Evolutionary conservation across 2,113 vertebrate species (phyloP), one percentile per base, ranked within the genome.

Genomic region (Geothlypis trichas): DNA sequence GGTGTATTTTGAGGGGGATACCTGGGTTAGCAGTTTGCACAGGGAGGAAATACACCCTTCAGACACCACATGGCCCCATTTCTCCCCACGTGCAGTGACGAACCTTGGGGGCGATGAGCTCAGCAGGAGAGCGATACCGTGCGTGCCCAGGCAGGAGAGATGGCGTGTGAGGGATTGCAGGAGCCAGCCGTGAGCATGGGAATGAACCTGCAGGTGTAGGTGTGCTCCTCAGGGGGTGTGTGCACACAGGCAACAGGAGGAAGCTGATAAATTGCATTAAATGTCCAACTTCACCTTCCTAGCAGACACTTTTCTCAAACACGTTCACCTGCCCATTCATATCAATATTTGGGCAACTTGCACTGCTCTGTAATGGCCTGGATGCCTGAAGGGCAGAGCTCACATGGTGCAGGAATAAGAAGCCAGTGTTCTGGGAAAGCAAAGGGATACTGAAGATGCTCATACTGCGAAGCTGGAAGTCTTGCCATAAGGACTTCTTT

Each of bases 321-420:
- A 26, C 33, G 2, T 0, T 2, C 37, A 28, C 52, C 31, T 54
- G 91, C 10, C n/a, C 22, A 1, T 12, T 49, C 31, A 16, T 27
- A 31, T 4, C 80, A 52, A 7, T 1, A 4, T 18, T 6, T 0
- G 0, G 27, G 51, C 19, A 62, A 6, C 24, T 9, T 0, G 0
- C 0, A 0, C 26, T 42, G 69, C 73, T 73, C 10, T 19, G 8
- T 5, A 31, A 41, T 4, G 44, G 57, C 59, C 49, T 10, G 49
- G 41, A 10, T 39, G 22, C 30, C 44, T 27, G 26, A 41, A n/a
- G 54, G 27, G 18, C 4, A 17, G 24, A 27, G 20, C 18, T 63
- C 33, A 37, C 21, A 1, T 0, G 22, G 22, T 1, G 16, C 5
- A 13, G 11, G 16, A 5, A 8, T 3, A 23, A 54, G 55, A 46